Base-by-base conservation (phyloP, 2,888 invertebrate genomes). In the Sericinus montela region DNA sequence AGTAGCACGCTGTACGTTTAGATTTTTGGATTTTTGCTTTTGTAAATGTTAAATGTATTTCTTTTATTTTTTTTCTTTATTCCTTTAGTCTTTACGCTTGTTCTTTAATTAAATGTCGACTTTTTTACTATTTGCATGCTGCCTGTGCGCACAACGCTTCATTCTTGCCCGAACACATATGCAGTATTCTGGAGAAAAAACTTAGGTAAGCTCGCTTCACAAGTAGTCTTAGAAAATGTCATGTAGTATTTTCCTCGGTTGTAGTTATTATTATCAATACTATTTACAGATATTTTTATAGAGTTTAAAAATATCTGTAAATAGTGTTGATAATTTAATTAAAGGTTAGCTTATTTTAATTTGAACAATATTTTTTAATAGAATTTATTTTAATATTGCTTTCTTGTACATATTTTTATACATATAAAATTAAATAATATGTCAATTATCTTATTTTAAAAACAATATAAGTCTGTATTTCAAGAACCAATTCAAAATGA, bases 121-220 rank as follows among this genome's bases (percentile, higher is more conserved):
- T 51, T 84, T 87, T 83, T 85, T 84, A 80, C 82, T 73, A 76
- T 87, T 88, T 86, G 88, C 87, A 87, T 91, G 89, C 90, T 85
- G 85, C 90, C 88, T 89, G 86, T 87, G 85, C 84, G 84, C 88
- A 88, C 88, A 72, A 78, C 88, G 87, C 88, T 88, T 87, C 84
- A 85, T 85, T 85, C 80, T 87, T 87, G 83, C 82, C 84, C 78
- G 81, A 80, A 79, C 80, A 79, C 74, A 85, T 80, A 83, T 84
- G 84, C 90, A 94, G 94, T 89, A 94, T 94, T 91, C 90, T 94
- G 93, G 94, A 94, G 91, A 94, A 93, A 90, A 94, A 94, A 91
- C 93, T 93, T 90, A 92, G 94, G 94, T 94, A 91, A 93, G 94
- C 73, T 72, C 62, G 64, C 69, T 67, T 71, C 66, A 60, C 67